Evolutionary conservation across 2,113 vertebrate genomes (phyloP).

Genomic region (Helogale parvula): DNA sequence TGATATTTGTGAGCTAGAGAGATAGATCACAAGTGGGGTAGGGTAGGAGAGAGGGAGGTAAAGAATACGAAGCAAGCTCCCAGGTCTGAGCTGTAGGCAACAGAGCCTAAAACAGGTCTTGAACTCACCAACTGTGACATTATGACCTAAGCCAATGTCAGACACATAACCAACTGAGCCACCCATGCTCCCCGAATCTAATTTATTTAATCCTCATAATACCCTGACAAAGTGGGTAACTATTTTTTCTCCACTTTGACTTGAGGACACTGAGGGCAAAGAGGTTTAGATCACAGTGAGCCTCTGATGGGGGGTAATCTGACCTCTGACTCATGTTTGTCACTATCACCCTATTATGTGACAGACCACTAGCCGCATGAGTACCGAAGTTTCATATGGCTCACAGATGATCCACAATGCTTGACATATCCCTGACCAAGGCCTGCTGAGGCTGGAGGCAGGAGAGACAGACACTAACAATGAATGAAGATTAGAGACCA

Average conservation of each 20-base stretch:
- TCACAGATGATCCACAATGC: not conserved
- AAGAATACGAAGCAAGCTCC: too few species aligned
- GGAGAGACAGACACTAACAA: not conserved
- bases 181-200: not conserved
- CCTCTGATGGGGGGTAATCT: not conserved
- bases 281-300: not conserved
- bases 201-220: not conserved
- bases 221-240: not conserved
- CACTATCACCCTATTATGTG: not conserved
- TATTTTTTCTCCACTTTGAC: not conserved
- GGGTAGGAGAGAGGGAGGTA: too few species aligned
- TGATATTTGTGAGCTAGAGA: too few species aligned
- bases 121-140: too few species aligned
- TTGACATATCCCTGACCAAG: not conserved
- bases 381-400: not conserved
- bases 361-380: rapidly evolving
- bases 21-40: too few species aligned
- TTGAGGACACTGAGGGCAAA: not conserved
- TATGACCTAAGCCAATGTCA: too few species aligned
- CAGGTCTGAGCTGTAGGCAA: too few species aligned
- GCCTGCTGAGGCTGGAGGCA: not conserved
- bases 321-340: not conserved
- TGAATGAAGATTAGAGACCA: not conserved
- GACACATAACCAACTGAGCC: too few species aligned
- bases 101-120: too few species aligned